Conservation (phyloP, 2,888 invertebrate genomes). For the Pyrrhosoma nymphula region DNA sequence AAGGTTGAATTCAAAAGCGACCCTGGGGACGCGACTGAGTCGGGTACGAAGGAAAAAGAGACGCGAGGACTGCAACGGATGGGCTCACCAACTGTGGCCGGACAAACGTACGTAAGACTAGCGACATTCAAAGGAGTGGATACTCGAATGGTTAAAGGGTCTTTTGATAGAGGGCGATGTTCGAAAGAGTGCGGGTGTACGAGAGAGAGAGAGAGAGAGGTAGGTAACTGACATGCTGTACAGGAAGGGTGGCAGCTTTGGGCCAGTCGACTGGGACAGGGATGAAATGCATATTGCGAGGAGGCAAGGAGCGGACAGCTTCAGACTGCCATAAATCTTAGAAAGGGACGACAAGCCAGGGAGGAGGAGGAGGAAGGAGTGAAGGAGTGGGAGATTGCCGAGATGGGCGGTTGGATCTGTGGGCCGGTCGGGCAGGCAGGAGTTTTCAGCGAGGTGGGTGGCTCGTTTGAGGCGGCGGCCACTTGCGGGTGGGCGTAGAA, state of each 20-base stretch:
- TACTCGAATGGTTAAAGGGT: background rate
- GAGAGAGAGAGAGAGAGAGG: background rate
- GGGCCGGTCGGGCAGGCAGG: background rate
- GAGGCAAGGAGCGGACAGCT: slow-evolving; percentile 38
- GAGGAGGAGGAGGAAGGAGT: background rate
- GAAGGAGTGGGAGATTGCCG: background rate
- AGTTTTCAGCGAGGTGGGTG: slow-evolving; percentile 60
- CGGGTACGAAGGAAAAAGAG: slow-evolving; percentile 13
- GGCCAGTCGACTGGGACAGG: background rate
- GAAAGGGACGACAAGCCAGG: background rate
- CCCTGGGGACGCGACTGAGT: background rate
- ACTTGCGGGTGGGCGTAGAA: slow-evolving; percentile 58
- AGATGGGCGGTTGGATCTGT: background rate
- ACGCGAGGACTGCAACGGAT: background rate
- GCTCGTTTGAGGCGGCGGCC: background rate
- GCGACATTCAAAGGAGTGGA: background rate
- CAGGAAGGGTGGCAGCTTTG: background rate
- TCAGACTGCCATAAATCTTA: slow-evolving; percentile 63
- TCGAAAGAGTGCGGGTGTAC: background rate
- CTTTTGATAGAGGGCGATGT: background rate
- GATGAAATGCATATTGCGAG: slow-evolving; percentile 60
- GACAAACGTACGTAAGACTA: background rate
- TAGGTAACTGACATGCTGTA: background rate
- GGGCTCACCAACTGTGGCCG: background rate
- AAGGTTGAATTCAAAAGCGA: background rate